Evolutionary conservation across 1,140 invertebrate species (phyloP), one percentile per base, ranked within the genome.

Genomic region (Eubasilissa regina): DNA sequence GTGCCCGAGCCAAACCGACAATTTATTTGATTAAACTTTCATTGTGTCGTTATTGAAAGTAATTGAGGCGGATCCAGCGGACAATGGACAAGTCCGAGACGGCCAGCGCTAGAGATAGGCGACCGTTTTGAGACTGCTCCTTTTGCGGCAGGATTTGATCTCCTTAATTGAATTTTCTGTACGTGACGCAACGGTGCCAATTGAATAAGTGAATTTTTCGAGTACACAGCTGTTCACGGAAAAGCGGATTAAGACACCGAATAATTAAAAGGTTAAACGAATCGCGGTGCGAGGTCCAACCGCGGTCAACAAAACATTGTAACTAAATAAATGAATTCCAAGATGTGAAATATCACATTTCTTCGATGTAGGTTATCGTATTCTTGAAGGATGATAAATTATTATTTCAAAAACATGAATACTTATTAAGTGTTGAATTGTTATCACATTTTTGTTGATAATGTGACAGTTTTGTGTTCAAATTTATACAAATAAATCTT

Each of bases 21-120:
- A 80, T 82, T 82, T 82, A 82, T 82, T 82, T 78, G 81, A 82
- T 82, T 82, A 82, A 80, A 79, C 55, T 82, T 82, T 82, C 79
- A 82, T 82, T 82, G 81, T 77, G 70, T 60, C 66, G 64, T 82
- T 80, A 82, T 82, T 82, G 81, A 78, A 72, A 75, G 78, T 78
- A 82, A 82, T 82, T 82, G 80, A 77, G 73, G 77, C 56, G 62
- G 77, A 45, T 44, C n/a, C 58, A 64, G 44, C 56, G 68, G 68
- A 73, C 68, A 73, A 55, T 73, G 68, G 68, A 47, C 60, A 43
- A 11, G 60, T 10, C 7, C 13, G 55, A 58, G 55, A 58, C 35
- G 60, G 60, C 19, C 64, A 21, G 43, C n/a, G 62, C 43, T 43
- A n/a, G 25, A 35, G 12, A 60, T 19, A 13, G 62, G 62, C 9